These are phyloP conservation scores for Hylia prasina DNA, from an alignment of 2,113 vertebrate species.

Conservation along the genomic window DNA sequence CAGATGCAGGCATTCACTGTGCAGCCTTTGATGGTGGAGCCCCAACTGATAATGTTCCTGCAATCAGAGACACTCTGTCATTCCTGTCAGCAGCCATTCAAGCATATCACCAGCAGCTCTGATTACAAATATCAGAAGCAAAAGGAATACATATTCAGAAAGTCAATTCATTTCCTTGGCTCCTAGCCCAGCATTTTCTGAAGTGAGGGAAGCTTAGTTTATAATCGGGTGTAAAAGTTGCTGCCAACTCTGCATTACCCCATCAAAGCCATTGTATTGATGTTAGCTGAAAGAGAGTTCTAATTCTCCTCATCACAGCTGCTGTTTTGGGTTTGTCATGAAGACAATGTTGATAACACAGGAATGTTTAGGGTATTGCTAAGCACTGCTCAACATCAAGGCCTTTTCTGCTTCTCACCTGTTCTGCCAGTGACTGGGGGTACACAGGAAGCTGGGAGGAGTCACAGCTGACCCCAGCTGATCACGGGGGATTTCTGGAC, in stretches of 20 bases:
- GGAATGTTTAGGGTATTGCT: not conserved
- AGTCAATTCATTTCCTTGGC: not conserved
- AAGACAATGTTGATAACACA: not conserved
- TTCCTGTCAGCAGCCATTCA: not conserved
- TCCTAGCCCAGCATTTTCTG: not conserved
- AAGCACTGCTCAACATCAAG: not conserved
- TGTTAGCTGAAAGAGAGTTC: not conserved
- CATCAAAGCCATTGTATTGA: not conserved
- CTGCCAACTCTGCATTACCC: not conserved
- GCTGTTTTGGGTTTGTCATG: not conserved
- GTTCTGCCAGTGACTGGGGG: fast-evolving
- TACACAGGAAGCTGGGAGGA: not conserved
- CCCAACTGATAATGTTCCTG: not conserved
- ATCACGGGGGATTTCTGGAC: not conserved
- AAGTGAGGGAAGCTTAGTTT: not conserved
- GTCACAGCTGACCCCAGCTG: not conserved
- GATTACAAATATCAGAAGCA: not conserved
- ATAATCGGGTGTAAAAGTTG: not conserved
- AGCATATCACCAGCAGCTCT: not conserved
- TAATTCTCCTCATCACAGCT: not conserved
- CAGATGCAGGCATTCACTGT: not conserved
- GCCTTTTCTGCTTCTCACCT: not conserved
- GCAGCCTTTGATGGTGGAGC: not conserved
- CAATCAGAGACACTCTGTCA: not conserved
- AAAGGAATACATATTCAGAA: not conserved